phyloP scores from a whole-genome alignment of 2,888 invertebrate genomes.

The Lithophane semibrunnea region DNA sequence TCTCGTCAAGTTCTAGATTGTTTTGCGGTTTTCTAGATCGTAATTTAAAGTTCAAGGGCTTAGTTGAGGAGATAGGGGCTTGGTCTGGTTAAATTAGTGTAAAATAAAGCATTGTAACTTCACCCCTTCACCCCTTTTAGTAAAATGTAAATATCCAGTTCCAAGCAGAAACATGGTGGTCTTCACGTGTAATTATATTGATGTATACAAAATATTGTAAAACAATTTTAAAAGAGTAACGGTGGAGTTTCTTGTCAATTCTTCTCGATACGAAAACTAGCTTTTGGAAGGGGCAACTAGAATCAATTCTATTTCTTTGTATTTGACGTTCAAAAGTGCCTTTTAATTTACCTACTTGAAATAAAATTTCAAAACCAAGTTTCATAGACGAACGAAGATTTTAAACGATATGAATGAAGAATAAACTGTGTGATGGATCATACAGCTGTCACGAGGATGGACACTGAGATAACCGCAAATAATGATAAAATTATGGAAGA shows the following conservation, averaged over 20 bases:
- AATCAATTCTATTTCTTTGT: no score
- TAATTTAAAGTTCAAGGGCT: constrained; percentile 22
- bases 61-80: background rate
- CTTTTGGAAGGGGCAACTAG: no score
- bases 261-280: no score
- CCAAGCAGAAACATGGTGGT: background rate
- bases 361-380: background rate
- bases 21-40: constrained; percentile 39
- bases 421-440: background rate
- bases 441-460: no score
- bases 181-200: no score
- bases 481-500: no score
- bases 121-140: background rate
- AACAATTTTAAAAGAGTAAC: no score
- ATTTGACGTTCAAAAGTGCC: no score
- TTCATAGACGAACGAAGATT: background rate
- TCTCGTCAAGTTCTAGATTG: constrained; percentile 22
- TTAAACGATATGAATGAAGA: background rate
- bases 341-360: no score
- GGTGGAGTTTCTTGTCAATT: no score
- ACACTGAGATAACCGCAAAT: no score
- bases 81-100: background rate
- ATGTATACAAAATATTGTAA: no score
- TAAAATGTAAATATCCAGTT: background rate
- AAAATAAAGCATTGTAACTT: background rate